Conservation (phyloP, 2,888 invertebrate species). For the Melieria crassipennis region DNA sequence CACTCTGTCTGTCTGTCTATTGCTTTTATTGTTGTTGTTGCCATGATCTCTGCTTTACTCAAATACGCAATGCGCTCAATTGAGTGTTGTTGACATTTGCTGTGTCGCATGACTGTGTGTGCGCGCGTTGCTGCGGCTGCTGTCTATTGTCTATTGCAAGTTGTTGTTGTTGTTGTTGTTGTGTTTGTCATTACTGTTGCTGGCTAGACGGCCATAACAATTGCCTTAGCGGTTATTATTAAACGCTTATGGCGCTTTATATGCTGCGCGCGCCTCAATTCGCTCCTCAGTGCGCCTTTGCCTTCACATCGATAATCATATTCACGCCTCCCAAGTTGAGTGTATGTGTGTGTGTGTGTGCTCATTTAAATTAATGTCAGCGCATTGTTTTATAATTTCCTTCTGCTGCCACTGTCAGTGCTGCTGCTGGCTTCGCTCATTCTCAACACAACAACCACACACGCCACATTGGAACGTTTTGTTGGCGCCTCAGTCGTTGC, state of each 20-base stretch:
- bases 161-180: background rate
- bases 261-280: slow-evolving; percentile 2
- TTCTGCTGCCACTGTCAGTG: background rate
- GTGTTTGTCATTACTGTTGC: background rate
- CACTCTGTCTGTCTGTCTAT: background rate
- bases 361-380: slow-evolving; percentile 35
- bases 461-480: background rate
- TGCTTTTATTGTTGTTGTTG: slow-evolving; percentile 13
- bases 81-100: no score
- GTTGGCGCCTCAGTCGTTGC: slow-evolving; percentile 8
- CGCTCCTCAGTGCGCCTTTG: no score
- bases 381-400: slow-evolving; percentile 30
- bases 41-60: background rate
- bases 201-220: slow-evolving; percentile 5
- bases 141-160: no score
- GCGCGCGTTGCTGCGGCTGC: no score
- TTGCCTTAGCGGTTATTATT: slow-evolving; percentile 22
- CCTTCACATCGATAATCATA: slow-evolving; percentile 9
- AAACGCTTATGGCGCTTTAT: slow-evolving; percentile 31
- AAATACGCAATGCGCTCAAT: no score
- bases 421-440: background rate
- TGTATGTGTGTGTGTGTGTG: slow-evolving; percentile 25
- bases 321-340: slow-evolving; percentile 19
- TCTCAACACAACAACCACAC: background rate
- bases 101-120: no score